phyloP scores from a whole-genome alignment of 2,888 invertebrate genomes.

The Octodonta nipae region DNA sequence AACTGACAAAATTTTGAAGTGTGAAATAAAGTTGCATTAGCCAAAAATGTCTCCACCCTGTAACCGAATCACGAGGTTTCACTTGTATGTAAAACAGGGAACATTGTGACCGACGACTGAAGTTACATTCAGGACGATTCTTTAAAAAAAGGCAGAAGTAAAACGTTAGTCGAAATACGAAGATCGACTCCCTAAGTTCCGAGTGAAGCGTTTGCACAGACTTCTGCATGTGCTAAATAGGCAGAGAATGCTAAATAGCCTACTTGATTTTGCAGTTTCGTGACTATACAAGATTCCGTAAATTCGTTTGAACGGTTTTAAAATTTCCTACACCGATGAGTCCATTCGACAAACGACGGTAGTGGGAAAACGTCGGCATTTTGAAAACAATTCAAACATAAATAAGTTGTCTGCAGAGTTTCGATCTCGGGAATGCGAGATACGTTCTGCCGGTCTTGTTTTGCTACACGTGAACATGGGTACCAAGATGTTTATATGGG shows the following conservation, averaged over 20 bases:
- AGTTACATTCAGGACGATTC: constrained; percentile 1
- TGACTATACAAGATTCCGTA: constrained; percentile 33
- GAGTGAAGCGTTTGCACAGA: background rate
- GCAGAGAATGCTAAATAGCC: constrained; percentile 6
- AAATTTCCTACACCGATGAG: constrained; percentile 28
- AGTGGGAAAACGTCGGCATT: constrained; percentile 37
- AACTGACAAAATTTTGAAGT: no score
- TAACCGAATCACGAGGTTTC: background rate
- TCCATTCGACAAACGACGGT: constrained; percentile 20
- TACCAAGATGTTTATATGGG: constrained; percentile 25
- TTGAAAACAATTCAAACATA: constrained; percentile 39
- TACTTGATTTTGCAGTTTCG: constrained; percentile 27
- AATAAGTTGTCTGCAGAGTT: constrained; percentile 38
- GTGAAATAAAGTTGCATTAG: no score
- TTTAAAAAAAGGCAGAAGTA: background rate
- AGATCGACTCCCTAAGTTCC: constrained; percentile 1
- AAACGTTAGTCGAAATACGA: background rate
- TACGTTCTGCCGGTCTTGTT: constrained; percentile 33
- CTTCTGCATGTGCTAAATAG: constrained; percentile 1
- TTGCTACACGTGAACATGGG: constrained; percentile 30
- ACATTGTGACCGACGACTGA: no score
- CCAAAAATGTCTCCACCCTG: no score
- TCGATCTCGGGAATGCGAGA: constrained; percentile 32
- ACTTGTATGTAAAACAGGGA: constrained; percentile 2
- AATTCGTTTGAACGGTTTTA: constrained; percentile 32